Conservation (phyloP, 2,888 invertebrate genomes). For the Hetaerina titia region DNA sequence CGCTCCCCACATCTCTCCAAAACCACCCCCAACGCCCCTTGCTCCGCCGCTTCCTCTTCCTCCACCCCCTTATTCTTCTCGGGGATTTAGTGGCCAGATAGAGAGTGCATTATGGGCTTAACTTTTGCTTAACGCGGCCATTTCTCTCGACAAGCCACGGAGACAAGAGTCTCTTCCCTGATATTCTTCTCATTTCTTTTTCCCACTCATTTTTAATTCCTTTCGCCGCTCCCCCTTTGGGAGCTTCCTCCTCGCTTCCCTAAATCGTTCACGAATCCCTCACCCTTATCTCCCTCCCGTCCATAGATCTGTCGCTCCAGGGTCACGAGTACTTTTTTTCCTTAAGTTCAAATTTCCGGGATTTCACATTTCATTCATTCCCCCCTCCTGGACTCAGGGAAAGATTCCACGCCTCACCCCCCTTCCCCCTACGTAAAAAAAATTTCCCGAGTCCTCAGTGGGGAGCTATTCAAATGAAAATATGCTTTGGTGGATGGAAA, state of each 20-base stretch:
- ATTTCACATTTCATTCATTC: background rate
- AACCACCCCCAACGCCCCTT: background rate
- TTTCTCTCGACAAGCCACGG: background rate
- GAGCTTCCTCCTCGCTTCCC: background rate
- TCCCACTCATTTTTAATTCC: background rate
- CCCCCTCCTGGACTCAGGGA: background rate
- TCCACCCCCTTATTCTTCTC: background rate
- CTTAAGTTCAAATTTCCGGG: background rate
- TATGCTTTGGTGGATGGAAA: background rate
- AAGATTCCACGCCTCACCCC: background rate
- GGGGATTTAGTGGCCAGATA: conserved; percentile 52
- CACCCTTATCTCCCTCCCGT: too few species aligned
- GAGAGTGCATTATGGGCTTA: conserved; percentile 49
- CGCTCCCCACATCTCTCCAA: background rate
- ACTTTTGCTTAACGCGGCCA: conserved; percentile 46
- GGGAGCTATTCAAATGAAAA: background rate
- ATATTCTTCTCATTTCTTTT: background rate
- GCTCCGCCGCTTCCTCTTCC: background rate
- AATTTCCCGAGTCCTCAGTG: background rate
- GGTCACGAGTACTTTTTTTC: background rate
- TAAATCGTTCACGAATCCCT: too few species aligned
- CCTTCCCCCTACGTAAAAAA: background rate
- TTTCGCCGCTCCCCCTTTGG: background rate
- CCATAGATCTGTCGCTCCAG: too few species aligned
- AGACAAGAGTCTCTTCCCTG: conserved; percentile 23